Percentiles rank a stretch among this genome's conserved stretches.
phyloP scores from a whole-genome alignment of 2,888 invertebrate species.

The Euspilapteryx auroguttella region DNA sequence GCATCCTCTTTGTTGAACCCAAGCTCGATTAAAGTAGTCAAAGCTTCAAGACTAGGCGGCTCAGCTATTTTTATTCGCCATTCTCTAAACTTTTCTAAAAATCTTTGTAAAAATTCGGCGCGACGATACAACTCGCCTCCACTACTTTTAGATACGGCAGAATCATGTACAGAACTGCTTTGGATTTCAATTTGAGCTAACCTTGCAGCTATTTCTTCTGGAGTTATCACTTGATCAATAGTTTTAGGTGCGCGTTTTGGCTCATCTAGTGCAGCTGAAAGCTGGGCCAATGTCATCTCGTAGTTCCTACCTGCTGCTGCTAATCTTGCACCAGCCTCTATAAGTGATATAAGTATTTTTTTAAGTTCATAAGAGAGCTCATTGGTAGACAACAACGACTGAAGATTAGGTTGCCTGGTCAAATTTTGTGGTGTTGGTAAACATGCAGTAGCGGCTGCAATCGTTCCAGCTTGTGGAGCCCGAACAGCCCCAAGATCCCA shows the following conservation, averaged over 20 bases:
- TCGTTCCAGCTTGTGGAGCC: slow-evolving; percentile 33
- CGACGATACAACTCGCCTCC: slow-evolving; percentile 20
- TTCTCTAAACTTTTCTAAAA: slow-evolving; percentile 37
- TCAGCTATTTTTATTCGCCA: slow-evolving; percentile 35
- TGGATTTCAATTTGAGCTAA: slow-evolving; percentile 15
- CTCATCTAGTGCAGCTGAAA: slow-evolving; percentile 36
- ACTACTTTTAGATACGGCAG: slow-evolving; percentile 9
- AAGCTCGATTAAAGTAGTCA: slow-evolving; percentile 27
- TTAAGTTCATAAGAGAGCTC: slow-evolving; percentile 37
- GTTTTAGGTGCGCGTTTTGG: slow-evolving; percentile 19
- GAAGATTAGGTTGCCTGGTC: slow-evolving; percentile 37
- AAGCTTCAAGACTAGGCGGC: slow-evolving; percentile 27
- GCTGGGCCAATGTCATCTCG: slow-evolving; percentile 31
- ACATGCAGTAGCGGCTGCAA: slow-evolving; percentile 42
- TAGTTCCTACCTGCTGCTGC: slow-evolving; percentile 43
- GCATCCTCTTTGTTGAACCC: slow-evolving; percentile 33
- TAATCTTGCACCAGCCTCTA: slow-evolving; percentile 43
- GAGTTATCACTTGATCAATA: slow-evolving; percentile 36
- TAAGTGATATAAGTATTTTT: slow-evolving; percentile 43
- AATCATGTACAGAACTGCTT: too few species aligned
- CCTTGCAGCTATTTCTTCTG: slow-evolving; percentile 35
- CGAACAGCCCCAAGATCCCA: slow-evolving; percentile 45
- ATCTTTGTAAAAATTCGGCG: slow-evolving; percentile 34
- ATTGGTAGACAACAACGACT: slow-evolving; percentile 41
- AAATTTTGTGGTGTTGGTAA: slow-evolving; percentile 27